Evolutionary conservation across 1,140 invertebrate species (phyloP).

Genomic region (Helicoverpa armigera): DNA sequence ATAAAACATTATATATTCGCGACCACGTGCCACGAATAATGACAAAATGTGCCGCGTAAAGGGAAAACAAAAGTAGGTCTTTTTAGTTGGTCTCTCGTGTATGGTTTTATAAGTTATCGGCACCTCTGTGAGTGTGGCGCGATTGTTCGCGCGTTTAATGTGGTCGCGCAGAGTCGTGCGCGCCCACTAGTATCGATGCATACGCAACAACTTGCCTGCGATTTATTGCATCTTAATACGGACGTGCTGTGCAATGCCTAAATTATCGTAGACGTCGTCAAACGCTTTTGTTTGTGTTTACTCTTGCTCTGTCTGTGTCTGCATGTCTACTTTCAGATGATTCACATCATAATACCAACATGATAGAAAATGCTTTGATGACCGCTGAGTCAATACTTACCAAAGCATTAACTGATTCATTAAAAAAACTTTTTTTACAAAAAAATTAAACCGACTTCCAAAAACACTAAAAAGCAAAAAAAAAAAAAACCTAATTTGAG

Average conservation of each 20-base stretch:
- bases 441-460: too few species aligned
- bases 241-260: constrained; percentile 34
- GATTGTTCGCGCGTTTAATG: constrained; percentile 65
- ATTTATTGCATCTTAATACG: constrained; percentile 43
- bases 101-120: constrained; percentile 72
- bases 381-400: too few species aligned
- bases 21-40: constrained; percentile 82
- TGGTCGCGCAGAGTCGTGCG: constrained; percentile 42
- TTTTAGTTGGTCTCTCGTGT: constrained; percentile 68
- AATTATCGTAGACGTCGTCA: constrained; percentile 18
- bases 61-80: constrained; percentile 75
- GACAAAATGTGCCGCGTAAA: constrained; percentile 75
- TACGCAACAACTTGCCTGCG: constrained; percentile 14
- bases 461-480: too few species aligned
- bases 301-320: not conserved
- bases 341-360: too few species aligned
- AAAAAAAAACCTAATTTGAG: too few species aligned
- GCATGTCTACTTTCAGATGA: too few species aligned
- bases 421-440: too few species aligned
- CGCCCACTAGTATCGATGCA: constrained; percentile 25
- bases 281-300: not conserved
- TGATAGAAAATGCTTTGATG: too few species aligned
- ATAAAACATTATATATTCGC: constrained; percentile 85
- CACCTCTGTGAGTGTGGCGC: constrained; percentile 63
- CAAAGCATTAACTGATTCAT: too few species aligned